Percentiles rank a stretch among this genome's conserved stretches.
Evolutionary conservation across 1,140 invertebrate species (phyloP).

Genomic region (Bombyx mandarina): DNA sequence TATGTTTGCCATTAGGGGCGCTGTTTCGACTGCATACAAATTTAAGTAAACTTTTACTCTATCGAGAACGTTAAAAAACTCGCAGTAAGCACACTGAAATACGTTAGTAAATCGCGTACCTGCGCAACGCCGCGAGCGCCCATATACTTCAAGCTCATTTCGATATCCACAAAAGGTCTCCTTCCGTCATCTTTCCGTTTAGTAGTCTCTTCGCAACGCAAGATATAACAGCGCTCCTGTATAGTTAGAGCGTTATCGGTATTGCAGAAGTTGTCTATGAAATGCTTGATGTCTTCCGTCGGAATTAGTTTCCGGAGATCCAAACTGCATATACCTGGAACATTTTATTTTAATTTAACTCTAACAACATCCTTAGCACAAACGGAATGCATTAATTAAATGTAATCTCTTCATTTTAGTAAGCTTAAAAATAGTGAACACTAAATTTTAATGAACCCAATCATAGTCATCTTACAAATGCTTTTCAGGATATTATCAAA

Average conservation of each 20-base stretch:
- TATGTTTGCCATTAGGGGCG: no score
- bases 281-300: constrained; percentile 35
- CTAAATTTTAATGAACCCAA: no score
- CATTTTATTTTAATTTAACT: background rate
- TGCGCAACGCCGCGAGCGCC: constrained; percentile 23
- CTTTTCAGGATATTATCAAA: no score
- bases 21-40: no score
- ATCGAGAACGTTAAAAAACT: no score
- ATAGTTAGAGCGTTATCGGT: constrained; percentile 24
- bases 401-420: no score
- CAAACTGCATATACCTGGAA: constrained; percentile 52
- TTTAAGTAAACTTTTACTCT: no score
- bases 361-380: no score
- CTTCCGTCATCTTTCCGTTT: constrained; percentile 6
- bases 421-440: no score
- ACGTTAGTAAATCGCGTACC: constrained; percentile 11
- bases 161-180: constrained; percentile 44
- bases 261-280: constrained; percentile 39
- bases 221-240: constrained; percentile 45
- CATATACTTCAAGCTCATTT: constrained; percentile 41
- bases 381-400: no score
- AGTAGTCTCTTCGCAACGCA: constrained; percentile 28
- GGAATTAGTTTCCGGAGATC: constrained; percentile 54
- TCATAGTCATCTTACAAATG: no score
- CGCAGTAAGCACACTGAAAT: background rate